phyloP scores from a whole-genome alignment of 2,888 invertebrate genomes.

The Drosophila anceps region DNA sequence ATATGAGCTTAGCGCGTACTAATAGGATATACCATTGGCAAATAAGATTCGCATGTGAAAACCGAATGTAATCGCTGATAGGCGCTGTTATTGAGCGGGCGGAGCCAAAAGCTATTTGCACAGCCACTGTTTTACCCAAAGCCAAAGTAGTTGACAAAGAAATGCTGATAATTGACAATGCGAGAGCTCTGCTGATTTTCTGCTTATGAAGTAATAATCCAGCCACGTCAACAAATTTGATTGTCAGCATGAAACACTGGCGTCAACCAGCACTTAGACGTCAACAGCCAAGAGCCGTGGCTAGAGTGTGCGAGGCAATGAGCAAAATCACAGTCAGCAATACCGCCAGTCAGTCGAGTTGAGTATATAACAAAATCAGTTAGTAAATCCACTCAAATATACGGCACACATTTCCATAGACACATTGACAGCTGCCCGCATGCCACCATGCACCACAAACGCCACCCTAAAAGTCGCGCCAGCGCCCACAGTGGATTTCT shows the following conservation, averaged over 20 bases:
- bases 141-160: slow-evolving; percentile 62
- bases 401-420: slow-evolving; percentile 76
- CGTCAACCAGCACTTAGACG: slow-evolving; percentile 45
- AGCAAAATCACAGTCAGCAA: slow-evolving; percentile 69
- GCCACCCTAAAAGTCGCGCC: slow-evolving; percentile 27
- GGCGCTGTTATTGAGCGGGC: slow-evolving; percentile 58
- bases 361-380: slow-evolving; percentile 78
- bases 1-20: slow-evolving; percentile 69
- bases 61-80: slow-evolving; percentile 76
- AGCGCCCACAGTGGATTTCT: slow-evolving; percentile 40
- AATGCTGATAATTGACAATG: slow-evolving; percentile 79
- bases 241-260: slow-evolving; percentile 73
- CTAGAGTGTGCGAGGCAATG: slow-evolving; percentile 9
- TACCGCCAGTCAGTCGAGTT: slow-evolving; percentile 41
- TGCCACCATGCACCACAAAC: slow-evolving; percentile 28
- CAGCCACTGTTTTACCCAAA: slow-evolving; percentile 12
- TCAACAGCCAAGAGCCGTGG: slow-evolving; percentile 43
- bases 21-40: slow-evolving; percentile 73
- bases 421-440: slow-evolving; percentile 82
- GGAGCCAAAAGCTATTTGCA: slow-evolving; percentile 21
- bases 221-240: slow-evolving; percentile 82
- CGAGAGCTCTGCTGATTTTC: slow-evolving; percentile 56
- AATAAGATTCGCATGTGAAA: slow-evolving; percentile 76
- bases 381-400: slow-evolving; percentile 81
- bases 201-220: slow-evolving; percentile 82